Conservation (phyloP, 2,113 vertebrate genomes). For the Vulpes ferrilata region DNA sequence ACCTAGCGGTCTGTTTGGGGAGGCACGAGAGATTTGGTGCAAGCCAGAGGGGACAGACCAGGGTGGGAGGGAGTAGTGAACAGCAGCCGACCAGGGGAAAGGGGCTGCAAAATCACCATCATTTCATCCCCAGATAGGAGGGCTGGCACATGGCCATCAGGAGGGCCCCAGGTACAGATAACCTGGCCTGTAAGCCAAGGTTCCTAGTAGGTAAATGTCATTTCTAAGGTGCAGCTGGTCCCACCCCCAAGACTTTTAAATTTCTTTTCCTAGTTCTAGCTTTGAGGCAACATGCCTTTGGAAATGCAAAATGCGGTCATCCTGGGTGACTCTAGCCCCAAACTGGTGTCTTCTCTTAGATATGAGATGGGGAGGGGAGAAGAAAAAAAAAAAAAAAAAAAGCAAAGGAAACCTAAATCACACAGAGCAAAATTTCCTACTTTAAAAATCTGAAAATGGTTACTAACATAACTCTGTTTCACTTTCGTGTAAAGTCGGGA, state of each 20-base stretch:
- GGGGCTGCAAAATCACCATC: neutral
- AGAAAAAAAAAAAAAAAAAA: neutral
- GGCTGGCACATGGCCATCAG: fast-evolving
- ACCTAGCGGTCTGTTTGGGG: slow-evolving; percentile 77
- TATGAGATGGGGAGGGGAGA: neutral
- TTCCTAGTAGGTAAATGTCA: neutral
- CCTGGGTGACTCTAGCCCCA: neutral
- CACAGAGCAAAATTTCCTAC: neutral
- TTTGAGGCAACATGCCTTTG: slow-evolving; percentile 35
- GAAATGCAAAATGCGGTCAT: neutral
- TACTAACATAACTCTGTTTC: neutral
- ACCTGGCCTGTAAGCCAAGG: neutral
- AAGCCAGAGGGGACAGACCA: slow-evolving; percentile 47
- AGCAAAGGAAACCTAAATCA: neutral
- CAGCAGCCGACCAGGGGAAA: neutral
- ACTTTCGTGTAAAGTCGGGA: neutral
- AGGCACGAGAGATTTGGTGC: slow-evolving; percentile 36
- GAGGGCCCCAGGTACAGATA: fast-evolving
- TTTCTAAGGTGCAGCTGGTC: neutral
- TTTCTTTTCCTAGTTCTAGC: slow-evolving; percentile 3
- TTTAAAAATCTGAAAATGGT: neutral
- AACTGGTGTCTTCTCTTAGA: neutral
- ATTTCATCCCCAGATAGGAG: neutral
- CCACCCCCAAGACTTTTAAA: neutral
- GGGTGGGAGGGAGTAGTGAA: neutral